Percentiles rank a stretch among this genome's conserved stretches.
Evolutionary conservation across 2,113 vertebrate genomes (phyloP).

Genomic region (Podilymbus podiceps): DNA sequence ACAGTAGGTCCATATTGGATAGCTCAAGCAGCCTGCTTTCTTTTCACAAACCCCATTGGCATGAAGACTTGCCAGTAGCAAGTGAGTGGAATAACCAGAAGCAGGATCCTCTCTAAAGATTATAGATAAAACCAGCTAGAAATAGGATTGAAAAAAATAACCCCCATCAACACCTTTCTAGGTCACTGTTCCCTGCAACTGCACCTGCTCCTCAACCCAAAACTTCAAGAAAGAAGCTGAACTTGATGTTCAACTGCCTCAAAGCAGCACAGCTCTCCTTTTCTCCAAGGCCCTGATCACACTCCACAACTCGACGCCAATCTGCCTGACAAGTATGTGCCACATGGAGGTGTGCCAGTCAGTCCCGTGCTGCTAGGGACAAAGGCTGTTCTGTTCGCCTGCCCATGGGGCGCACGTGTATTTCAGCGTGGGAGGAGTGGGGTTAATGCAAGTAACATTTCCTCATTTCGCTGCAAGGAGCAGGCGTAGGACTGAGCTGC

Average conservation of each 20-base stretch:
- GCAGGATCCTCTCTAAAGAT: not conserved
- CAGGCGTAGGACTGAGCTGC: not conserved
- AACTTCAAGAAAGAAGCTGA: not conserved
- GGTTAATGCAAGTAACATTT: not conserved
- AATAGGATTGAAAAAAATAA: not conserved
- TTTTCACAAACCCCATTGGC: not conserved
- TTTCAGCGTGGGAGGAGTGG: not conserved
- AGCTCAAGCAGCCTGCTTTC: not conserved
- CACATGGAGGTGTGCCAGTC: not conserved
- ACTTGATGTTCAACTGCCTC: too few relatives aligned
- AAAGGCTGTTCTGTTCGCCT: not conserved
- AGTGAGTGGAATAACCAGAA: not conserved
- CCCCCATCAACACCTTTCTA: not conserved
- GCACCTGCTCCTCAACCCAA: not conserved
- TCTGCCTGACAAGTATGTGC: not conserved
- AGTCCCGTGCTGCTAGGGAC: not conserved
- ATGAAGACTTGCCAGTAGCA: not conserved
- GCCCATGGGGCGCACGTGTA: rapidly evolving
- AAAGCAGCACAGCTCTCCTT: not conserved
- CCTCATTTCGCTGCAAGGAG: not conserved
- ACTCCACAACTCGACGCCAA: not conserved
- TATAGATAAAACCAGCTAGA: not conserved
- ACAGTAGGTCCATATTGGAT: not conserved
- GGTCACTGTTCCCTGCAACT: not conserved
- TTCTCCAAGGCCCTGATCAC: not conserved